These are phyloP conservation scores for Aphidius ervi DNA, from an alignment of 1,140 invertebrate species.

Conservation along the genomic window DNA sequence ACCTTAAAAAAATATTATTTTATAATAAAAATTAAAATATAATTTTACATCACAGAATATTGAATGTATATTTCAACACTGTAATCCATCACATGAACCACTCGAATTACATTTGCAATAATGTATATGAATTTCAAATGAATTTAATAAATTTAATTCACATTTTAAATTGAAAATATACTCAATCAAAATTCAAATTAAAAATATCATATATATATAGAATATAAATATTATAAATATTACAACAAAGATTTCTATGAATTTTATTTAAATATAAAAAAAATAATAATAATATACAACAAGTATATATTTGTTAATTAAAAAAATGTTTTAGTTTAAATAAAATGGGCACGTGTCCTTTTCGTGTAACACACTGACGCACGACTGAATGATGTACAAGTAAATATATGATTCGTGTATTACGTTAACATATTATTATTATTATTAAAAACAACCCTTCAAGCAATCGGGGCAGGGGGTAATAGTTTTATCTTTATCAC, in stretches of 20 bases:
- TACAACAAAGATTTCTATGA: too few species aligned
- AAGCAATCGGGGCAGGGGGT: constrained; percentile 39
- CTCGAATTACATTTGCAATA: constrained; percentile 9
- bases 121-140: background rate
- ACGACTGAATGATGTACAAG: constrained; percentile 35
- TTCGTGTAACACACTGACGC: constrained; percentile 36
- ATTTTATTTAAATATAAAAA: background rate
- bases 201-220: background rate
- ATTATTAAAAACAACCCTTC: constrained; percentile 55
- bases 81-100: constrained; percentile 17
- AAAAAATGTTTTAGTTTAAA: constrained; percentile 13
- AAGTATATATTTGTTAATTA: background rate
- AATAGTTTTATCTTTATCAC: constrained; percentile 30
- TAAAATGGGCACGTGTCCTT: constrained; percentile 33
- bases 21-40: too few species aligned
- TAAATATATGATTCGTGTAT: constrained; percentile 39
- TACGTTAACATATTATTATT: constrained; percentile 9
- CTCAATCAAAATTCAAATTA: background rate
- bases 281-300: background rate
- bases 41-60: too few species aligned
- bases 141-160: background rate
- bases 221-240: background rate
- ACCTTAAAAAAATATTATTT: too few species aligned
- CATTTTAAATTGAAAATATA: background rate
- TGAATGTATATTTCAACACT: background rate